Conservation (phyloP, 2,797 vertebrate species). For the Tokudaia tokunoshimensis region DNA sequence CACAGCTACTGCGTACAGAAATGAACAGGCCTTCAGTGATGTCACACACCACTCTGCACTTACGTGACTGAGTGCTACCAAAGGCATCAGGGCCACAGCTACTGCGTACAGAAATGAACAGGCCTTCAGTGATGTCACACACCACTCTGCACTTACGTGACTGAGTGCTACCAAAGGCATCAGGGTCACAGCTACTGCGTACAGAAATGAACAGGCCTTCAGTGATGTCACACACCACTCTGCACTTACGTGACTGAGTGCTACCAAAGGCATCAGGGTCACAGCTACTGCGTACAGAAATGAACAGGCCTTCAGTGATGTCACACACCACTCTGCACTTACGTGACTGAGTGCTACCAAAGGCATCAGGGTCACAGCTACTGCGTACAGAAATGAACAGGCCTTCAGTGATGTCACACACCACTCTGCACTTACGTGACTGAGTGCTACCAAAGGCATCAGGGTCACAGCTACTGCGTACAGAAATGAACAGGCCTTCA, state of each 20-base stretch:
- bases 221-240: neutral
- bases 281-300: neutral
- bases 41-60: neutral
- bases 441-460: neutral
- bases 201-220: neutral
- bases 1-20: neutral
- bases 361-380: neutral
- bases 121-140: neutral
- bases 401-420: neutral
- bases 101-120: neutral
- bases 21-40: neutral
- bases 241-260: neutral
- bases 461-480: neutral
- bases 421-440: neutral
- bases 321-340: neutral
- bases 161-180: neutral
- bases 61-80: neutral
- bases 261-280: neutral
- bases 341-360: neutral
- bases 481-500: neutral
- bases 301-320: neutral
- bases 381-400: neutral
- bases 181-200: neutral
- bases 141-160: neutral
- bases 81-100: neutral